These are phyloP conservation scores for Ephydatia muelleri DNA, from an alignment of 37 sponge, comb jelly and placozoan species.

Conservation along the genomic window DNA sequence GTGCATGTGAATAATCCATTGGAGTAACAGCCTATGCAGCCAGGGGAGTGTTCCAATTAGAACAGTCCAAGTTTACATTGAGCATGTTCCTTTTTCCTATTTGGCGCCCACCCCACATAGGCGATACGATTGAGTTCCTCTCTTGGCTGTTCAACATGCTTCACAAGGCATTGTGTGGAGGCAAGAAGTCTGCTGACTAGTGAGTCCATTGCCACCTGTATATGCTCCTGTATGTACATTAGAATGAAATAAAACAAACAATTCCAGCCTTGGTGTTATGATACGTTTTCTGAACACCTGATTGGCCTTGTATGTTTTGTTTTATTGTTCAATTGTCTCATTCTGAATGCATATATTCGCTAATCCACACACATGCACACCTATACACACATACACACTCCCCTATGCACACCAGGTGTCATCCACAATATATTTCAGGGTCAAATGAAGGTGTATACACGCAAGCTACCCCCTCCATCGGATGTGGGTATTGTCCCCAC, in stretches of 20 bases:
- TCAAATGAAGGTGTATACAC: slow-evolving; percentile 72
- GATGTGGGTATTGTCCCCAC: slow-evolving; percentile 30
- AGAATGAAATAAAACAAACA: slow-evolving; percentile 4
- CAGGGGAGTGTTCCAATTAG: no score
- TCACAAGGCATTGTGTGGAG: slow-evolving; percentile 78
- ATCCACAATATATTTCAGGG: slow-evolving; percentile 72
- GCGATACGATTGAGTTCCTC: slow-evolving; percentile 95
- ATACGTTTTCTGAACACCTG: no score
- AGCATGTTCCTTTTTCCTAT: neutral
- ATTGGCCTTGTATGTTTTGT: no score
- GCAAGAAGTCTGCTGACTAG: slow-evolving; percentile 29
- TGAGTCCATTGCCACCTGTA: slow-evolving; percentile 6
- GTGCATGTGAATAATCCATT: no score
- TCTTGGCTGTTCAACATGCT: slow-evolving; percentile 94
- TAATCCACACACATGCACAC: neutral
- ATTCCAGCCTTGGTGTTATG: no score
- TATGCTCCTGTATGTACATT: slow-evolving; percentile 20
- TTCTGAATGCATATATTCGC: no score
- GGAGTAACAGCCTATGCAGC: no score
- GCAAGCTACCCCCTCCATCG: slow-evolving; percentile 71
- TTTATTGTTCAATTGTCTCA: no score
- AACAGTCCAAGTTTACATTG: no score
- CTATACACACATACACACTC: slow-evolving; percentile 2
- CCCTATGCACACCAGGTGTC: slow-evolving; percentile 18
- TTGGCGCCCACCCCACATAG: slow-evolving; percentile 28